These are phyloP conservation scores for Pangasius djambal DNA, from an alignment of 2,797 vertebrate genomes.

Conservation along the genomic window DNA sequence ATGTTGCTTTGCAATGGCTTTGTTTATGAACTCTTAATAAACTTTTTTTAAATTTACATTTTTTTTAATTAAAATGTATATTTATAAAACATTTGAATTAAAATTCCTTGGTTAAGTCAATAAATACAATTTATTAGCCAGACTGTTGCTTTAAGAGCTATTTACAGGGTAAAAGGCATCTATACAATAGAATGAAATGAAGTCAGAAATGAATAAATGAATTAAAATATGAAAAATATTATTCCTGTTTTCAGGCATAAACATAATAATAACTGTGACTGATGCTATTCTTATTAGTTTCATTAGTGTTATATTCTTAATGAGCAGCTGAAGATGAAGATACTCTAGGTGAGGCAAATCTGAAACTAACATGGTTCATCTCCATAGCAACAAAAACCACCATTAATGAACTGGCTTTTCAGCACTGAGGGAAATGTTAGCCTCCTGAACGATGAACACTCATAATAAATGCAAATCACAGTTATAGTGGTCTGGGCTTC, in stretches of 20 bases:
- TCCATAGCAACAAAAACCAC: conserved; percentile 39
- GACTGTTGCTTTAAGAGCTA: too few species aligned
- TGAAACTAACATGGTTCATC: conserved; percentile 25
- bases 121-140: too few species aligned
- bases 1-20: too few species aligned
- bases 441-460: neutral
- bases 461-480: neutral
- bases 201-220: neutral
- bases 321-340: conserved; percentile 4
- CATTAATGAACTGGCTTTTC: conserved; percentile 21
- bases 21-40: too few species aligned
- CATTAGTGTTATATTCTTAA: neutral
- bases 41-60: too few species aligned
- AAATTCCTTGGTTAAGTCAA: too few species aligned
- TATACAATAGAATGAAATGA: neutral
- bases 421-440: neutral
- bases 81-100: too few species aligned
- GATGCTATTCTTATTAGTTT: conserved; percentile 4
- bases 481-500: neutral
- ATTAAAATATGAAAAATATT: neutral
- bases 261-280: neutral
- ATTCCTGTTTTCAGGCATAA: neutral
- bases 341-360: conserved; percentile 4
- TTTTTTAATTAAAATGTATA: too few species aligned
- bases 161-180: too few species aligned